Base-by-base conservation (phyloP, 2,888 invertebrate genomes). In the Eilema caniola region DNA sequence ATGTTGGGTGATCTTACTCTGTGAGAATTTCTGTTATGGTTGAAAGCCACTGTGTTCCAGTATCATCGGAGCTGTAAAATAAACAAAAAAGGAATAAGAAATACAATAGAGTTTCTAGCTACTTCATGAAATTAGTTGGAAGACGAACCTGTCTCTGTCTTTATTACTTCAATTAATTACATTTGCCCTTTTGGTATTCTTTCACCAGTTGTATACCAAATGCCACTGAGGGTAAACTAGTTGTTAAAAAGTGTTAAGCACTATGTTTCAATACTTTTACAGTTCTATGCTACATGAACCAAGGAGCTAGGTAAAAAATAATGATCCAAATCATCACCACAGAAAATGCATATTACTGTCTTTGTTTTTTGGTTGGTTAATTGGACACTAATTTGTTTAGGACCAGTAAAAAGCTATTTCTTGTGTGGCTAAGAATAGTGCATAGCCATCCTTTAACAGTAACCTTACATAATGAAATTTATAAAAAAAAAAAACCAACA, bases 41-140 rank as follows among this genome's bases (percentile, higher is more conserved):
- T 85, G 86, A 60, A 93, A 87, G 20, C 93, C 92, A 65, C 92
- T 90, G 73, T 93, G 92, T 84, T 95, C 94, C 83, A 95, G 76
- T 65, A 95, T 82, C 10, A 92, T 78, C 16, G 95, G 95, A 67
- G 95, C 95, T 95, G 92, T 81, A 83, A 83, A 80, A 76, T 11
- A 31, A 74, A 62, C 78, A 74, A 56, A 3, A n/a, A 61, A 7
- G 1, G 0, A 0, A 24, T 37, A 23, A 20, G 31, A 56, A 20
- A n/a, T 10, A 57, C 20, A 20, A 24, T 5, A 3, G 10, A 11
- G 5, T 2, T 23, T 14, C 3, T 24, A 37, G 24, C 16, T 57
- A 63, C 11, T 64, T 23, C 28, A 59, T 14, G 3, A 53, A 60
- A 24, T 64, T 56, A 12, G 56, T 2, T 16, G 31, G 14, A 56